Evolutionary conservation across 2,888 invertebrate genomes (phyloP), one percentile per base, ranked within the genome.

Genomic region (Volucella zonaria): DNA sequence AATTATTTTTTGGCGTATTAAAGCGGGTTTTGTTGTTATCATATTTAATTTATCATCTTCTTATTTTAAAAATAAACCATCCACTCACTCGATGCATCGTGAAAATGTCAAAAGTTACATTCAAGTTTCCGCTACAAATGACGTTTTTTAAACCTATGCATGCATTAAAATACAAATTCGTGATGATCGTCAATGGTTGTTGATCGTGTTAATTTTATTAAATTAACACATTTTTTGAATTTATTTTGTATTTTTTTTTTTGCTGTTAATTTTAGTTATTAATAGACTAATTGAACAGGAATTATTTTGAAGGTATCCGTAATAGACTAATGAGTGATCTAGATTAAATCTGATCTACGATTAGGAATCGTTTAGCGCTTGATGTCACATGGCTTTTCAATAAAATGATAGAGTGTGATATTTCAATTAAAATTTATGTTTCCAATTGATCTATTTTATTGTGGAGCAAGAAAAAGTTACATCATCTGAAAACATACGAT

Each of bases 321-420:
- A 43, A 51, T 43, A 18, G 59, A 42, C 51, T 71, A 49, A 47
- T 49, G 15, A 14, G 66, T 45, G 61, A 76, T 76, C 76, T 68
- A 68, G 45, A 76, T 76, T 76, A 76, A 40, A 76, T 52, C 23
- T 59, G 42, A n/a, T 49, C 1, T 47, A 18, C 68, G 68, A 68
- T n/a, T 15, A 47, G 67, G 15, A 15, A 51, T 49, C 52, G 45
- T 31, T 76, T 76, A 76, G 52, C 76, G n/a, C 31, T 51, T 10
- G 1, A 4, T 45, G 52, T 76, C 76, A 76, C 61, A 61, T 61
- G 76, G 61, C 31, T 23, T 23, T 62, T 62, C 31, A 8, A 12
- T 42, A n/a, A 40, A 15, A 42, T 68, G 68, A 43, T 42, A 51
- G n/a, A 42, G 47, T 18, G 12, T 54, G 59, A 49, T 49, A 14